Conservation (phyloP, 2,888 invertebrate genomes). For the Osedax frankpressi region DNA sequence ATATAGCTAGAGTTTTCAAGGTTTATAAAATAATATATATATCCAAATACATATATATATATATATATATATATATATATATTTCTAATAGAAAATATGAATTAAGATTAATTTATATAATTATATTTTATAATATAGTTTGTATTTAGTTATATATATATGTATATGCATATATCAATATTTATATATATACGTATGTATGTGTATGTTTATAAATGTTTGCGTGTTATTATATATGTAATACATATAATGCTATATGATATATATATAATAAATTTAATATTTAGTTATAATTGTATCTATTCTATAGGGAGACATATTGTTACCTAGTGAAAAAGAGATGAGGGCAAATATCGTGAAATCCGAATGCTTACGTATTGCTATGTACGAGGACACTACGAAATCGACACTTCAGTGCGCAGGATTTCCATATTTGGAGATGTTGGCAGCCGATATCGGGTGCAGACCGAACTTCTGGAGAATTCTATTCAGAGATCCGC, state of each 20-base stretch:
- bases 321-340: not conserved
- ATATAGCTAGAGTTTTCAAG: constrained; percentile 44
- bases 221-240: no score
- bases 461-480: not conserved
- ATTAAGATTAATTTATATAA: no score
- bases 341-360: not conserved
- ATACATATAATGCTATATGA: no score
- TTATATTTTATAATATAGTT: no score
- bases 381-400: not conserved
- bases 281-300: not conserved
- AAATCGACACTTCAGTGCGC: not conserved
- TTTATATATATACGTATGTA: no score
- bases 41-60: no score
- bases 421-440: not conserved
- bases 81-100: no score
- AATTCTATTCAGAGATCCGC: constrained; percentile 29
- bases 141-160: no score
- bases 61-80: no score
- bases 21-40: no score
- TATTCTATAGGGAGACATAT: not conserved
- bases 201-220: no score
- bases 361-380: not conserved
- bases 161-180: no score
- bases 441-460: not conserved
- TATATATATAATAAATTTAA: not conserved